Conservation (phyloP, 2,888 invertebrate species). For the Tillus elongatus region DNA sequence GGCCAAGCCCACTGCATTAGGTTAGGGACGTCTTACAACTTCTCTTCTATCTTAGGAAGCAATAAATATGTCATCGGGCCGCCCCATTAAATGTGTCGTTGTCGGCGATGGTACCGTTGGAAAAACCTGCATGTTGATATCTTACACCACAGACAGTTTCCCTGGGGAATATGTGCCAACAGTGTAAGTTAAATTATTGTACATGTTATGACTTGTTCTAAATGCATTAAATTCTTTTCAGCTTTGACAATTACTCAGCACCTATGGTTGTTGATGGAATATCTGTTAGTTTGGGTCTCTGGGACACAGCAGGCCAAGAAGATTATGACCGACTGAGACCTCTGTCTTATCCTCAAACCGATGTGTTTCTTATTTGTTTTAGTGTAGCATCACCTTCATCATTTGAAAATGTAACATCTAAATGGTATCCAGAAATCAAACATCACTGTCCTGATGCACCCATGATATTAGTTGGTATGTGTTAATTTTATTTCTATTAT, state of each 20-base stretch:
- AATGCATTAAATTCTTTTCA: constrained; percentile 36
- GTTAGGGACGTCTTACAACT: neutral
- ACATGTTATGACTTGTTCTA: neutral
- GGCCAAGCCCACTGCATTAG: constrained; percentile 4
- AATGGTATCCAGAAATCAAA: constrained; percentile 99
- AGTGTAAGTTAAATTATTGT: constrained; percentile 58
- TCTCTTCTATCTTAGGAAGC: neutral
- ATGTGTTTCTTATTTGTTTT: constrained; percentile 99
- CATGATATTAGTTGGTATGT: constrained; percentile 91
- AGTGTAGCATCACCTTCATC: constrained; percentile 98
- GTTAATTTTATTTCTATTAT: constrained; percentile 5
- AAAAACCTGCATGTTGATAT: constrained; percentile 89
- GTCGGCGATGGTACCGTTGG: constrained; percentile 91
- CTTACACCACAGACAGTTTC: constrained; percentile 87
- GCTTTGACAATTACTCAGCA: constrained; percentile 98
- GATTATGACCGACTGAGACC: constrained; percentile 95
- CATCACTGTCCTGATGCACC: constrained; percentile 99
- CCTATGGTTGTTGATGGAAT: constrained; percentile 98
- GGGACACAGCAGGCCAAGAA: constrained; percentile 98
- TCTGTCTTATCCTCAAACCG: constrained; percentile 96
- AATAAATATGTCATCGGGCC: constrained; percentile 73
- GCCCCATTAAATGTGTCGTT: constrained; percentile 86
- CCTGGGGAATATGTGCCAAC: constrained; percentile 92
- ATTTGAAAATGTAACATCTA: constrained; percentile 98
- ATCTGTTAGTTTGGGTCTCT: constrained; percentile 89